Evolutionary conservation across 2,113 vertebrate genomes (phyloP).

Genomic region (Calyptommatus sinebrachiatus): DNA sequence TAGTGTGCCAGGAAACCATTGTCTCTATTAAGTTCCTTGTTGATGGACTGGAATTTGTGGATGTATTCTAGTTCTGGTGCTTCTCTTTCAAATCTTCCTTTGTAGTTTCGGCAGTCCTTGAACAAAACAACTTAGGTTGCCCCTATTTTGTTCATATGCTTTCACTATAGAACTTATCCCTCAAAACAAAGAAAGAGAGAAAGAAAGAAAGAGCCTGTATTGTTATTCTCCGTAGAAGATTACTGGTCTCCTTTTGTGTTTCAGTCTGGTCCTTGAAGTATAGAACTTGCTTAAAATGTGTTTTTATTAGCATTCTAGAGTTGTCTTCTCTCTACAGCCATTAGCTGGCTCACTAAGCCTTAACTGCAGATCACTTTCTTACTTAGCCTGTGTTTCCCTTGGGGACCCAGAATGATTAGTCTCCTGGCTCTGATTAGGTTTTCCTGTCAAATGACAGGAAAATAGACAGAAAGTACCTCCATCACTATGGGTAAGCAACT

Average conservation of each 20-base stretch:
- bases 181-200: too few relatives aligned
- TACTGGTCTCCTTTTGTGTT: constrained; percentile 35
- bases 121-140: too few relatives aligned
- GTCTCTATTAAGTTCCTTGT: too few relatives aligned
- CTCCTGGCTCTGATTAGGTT: constrained; percentile 63
- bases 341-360: constrained; percentile 71
- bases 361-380: constrained; percentile 69
- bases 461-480: constrained; percentile 50
- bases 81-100: too few relatives aligned
- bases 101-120: too few relatives aligned
- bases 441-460: constrained; percentile 59
- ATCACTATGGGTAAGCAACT: constrained; percentile 49
- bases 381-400: constrained; percentile 67
- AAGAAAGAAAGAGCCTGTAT: background rate
- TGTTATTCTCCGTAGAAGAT: constrained; percentile 40
- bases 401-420: constrained; percentile 71
- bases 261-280: constrained; percentile 63
- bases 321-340: constrained; percentile 67
- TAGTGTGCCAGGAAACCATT: too few relatives aligned
- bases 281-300: constrained; percentile 56
- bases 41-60: too few relatives aligned
- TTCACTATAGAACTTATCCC: background rate
- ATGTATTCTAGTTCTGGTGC: too few relatives aligned
- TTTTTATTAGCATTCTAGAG: constrained; percentile 70
- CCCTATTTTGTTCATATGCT: background rate